Evolutionary conservation across 2,113 vertebrate genomes (phyloP).

Genomic region (Synchiropus splendidus): DNA sequence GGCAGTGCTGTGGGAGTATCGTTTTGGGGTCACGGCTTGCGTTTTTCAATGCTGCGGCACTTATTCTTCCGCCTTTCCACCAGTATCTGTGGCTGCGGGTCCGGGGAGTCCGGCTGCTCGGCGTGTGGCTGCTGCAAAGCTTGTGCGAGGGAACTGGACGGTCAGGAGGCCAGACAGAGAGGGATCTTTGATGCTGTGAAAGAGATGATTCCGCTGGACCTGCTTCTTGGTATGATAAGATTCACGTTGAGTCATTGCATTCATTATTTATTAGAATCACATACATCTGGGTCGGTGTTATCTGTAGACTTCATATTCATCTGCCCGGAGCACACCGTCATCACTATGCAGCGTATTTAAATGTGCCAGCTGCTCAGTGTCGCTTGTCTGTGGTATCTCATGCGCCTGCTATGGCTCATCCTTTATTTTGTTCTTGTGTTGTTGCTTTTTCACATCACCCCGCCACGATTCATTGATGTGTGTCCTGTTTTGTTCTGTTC

Average conservation of each 20-base stretch:
- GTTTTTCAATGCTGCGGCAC: too few species aligned
- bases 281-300: too few species aligned
- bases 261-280: too few species aligned
- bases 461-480: constrained; percentile 58
- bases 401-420: constrained; percentile 5
- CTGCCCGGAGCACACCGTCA: too few species aligned
- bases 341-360: too few species aligned
- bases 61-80: constrained; percentile 3
- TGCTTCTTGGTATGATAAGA: constrained; percentile 78
- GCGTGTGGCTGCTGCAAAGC: constrained; percentile 97
- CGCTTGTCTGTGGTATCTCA: constrained; percentile 12
- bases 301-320: too few species aligned
- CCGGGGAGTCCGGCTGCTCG: constrained; percentile 94
- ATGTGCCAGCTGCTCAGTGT: constrained; percentile 12
- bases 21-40: neutral
- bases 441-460: constrained; percentile 44
- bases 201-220: constrained; percentile 98
- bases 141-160: constrained; percentile 93
- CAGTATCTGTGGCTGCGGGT: constrained; percentile 97
- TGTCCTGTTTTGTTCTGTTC: constrained; percentile 58
- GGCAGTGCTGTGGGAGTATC: neutral
- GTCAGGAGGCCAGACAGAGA: constrained; percentile 92
- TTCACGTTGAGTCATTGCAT: too few species aligned
- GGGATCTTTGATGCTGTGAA: constrained; percentile 98
- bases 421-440: constrained; percentile 18